phyloP scores from a whole-genome alignment of 1,140 invertebrate species.

The Bathynomus jamesi region DNA sequence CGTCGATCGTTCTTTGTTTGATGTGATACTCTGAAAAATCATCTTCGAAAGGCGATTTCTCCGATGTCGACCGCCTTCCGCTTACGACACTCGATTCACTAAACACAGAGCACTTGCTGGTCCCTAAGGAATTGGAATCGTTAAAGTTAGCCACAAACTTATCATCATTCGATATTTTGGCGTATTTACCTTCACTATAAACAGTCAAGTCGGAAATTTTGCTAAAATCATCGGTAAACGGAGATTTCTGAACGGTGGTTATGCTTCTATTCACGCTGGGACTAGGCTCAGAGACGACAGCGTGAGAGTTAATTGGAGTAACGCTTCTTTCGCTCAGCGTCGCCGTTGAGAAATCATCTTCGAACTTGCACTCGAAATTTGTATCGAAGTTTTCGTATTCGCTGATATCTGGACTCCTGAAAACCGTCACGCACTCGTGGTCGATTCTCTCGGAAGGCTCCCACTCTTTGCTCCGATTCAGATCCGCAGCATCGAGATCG shows the following conservation, averaged over 20 bases:
- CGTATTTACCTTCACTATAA: constrained; percentile 14
- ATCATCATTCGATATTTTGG: constrained; percentile 30
- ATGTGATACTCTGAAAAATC: constrained; percentile 22
- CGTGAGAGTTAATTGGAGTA: constrained; percentile 26
- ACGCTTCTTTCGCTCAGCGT: constrained; percentile 27
- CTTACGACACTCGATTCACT: constrained; percentile 8
- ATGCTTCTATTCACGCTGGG: constrained; percentile 6
- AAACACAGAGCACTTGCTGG: constrained; percentile 9
- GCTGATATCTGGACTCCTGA: constrained; percentile 36
- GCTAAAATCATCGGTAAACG: constrained; percentile 36
- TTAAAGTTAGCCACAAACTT: constrained; percentile 27
- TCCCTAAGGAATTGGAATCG: constrained; percentile 19
- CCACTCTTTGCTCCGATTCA: constrained; percentile 28
- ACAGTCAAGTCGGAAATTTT: constrained; percentile 11
- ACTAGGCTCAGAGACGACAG: constrained; percentile 8
- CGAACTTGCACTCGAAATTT: constrained; percentile 34
- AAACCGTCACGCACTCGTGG: constrained; percentile 32
- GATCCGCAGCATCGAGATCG: constrained; percentile 23
- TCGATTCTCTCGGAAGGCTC: constrained; percentile 16
- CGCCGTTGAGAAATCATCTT: constrained; percentile 31
- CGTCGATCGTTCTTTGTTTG: not conserved
- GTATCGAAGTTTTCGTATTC: constrained; percentile 37
- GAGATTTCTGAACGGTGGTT: constrained; percentile 25
- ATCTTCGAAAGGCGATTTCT: constrained; percentile 31
- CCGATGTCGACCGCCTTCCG: constrained; percentile 11